These are phyloP conservation scores for Catostomus latipinnis DNA, from an alignment of 2,797 vertebrate species.

Conservation along the genomic window DNA sequence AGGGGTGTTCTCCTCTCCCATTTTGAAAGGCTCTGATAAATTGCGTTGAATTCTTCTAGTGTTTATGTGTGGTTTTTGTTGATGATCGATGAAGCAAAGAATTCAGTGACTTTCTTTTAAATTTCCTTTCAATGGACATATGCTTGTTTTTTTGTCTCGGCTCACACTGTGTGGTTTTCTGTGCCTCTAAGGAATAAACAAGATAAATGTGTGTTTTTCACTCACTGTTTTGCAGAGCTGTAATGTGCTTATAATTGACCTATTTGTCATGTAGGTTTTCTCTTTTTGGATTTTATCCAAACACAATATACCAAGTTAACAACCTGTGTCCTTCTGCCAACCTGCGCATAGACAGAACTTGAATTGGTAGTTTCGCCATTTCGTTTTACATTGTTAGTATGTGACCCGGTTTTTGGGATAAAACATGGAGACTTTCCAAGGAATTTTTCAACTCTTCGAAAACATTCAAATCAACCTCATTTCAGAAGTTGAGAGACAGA, in stretches of 20 bases:
- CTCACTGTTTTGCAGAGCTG: slow-evolving; percentile 16
- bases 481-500: slow-evolving; percentile 27
- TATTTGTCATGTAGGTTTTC: slow-evolving; percentile 17
- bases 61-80: slow-evolving; percentile 40
- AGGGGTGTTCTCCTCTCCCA: not conserved
- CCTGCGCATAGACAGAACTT: not conserved
- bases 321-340: not conserved
- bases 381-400: not conserved
- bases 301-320: slow-evolving; percentile 27
- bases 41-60: slow-evolving; percentile 4
- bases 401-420: slow-evolving; percentile 7
- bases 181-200: slow-evolving; percentile 8
- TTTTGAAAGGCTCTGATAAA: slow-evolving; percentile 16
- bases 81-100: slow-evolving; percentile 35
- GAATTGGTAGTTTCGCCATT: not conserved
- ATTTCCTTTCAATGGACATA: slow-evolving; percentile 19
- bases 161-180: not conserved
- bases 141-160: slow-evolving; percentile 14
- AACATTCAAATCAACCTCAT: slow-evolving; percentile 11
- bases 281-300: slow-evolving; percentile 21
- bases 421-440: not conserved
- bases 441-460: not conserved
- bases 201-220: slow-evolving; percentile 19
- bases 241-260: slow-evolving; percentile 41
- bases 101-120: slow-evolving; percentile 35